Conservation (phyloP, 2,113 vertebrate species). For the Vicugna pacos region DNA sequence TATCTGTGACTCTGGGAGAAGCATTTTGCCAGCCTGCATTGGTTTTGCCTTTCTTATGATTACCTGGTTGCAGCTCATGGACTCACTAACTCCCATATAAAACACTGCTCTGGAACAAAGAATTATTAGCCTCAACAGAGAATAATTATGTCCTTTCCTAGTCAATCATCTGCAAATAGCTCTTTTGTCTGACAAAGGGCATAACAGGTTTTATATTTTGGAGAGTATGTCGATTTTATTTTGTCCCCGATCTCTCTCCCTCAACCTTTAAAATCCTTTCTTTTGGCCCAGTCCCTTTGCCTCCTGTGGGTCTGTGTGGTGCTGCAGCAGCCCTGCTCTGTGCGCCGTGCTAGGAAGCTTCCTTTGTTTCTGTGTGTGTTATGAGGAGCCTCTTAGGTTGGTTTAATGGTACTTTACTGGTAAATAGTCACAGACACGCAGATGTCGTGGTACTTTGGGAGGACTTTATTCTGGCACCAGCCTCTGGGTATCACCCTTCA, state of each 20-base stretch:
- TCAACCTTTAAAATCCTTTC: not conserved
- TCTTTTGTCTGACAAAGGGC: not conserved
- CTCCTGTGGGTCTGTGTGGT: not conserved
- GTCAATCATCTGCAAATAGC: not conserved
- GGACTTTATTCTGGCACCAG: not conserved
- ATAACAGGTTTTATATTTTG: not conserved
- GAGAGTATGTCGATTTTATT: not conserved
- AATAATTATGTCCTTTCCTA: not conserved
- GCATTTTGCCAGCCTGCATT: not conserved
- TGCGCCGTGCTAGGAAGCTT: conserved; percentile 59
- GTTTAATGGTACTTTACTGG: not conserved
- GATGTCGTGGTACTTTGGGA: not conserved
- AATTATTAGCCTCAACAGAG: not conserved
- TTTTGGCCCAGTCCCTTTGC: conserved; percentile 7
- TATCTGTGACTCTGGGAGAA: not conserved
- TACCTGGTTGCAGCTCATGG: not conserved
- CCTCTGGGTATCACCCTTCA: not conserved
- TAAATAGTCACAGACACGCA: not conserved
- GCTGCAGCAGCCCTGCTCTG: not conserved
- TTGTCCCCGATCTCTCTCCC: not conserved
- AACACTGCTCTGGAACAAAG: not conserved
- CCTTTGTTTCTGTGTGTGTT: not conserved
- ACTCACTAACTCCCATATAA: not conserved
- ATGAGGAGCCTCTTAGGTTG: not conserved
- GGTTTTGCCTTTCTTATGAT: not conserved